Conservation (phyloP, 2,113 vertebrate species). For the Falco punctatus region DNA sequence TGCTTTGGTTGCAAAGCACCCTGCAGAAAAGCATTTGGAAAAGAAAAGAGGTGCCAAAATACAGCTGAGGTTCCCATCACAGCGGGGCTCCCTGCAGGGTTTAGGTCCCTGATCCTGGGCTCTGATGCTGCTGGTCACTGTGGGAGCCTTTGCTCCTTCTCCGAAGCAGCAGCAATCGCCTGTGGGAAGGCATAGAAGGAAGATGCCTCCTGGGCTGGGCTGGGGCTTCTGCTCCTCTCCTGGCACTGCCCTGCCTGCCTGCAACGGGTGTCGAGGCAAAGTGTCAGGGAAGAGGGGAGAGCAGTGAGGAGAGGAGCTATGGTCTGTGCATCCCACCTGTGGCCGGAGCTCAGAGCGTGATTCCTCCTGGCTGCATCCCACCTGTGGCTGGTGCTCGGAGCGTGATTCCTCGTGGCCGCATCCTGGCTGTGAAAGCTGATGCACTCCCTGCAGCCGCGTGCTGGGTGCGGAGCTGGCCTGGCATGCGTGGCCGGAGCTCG, state of each 20-base stretch:
- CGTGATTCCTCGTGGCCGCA: neutral
- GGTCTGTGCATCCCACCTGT: rapidly evolving
- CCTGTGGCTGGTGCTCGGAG: rapidly evolving
- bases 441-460: neutral
- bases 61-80: rapidly evolving
- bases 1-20: neutral
- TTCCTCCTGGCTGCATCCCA: neutral
- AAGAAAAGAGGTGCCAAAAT: neutral
- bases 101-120: neutral
- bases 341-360: neutral
- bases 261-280: neutral
- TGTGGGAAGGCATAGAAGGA: neutral
- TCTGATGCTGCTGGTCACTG: neutral
- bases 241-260: neutral
- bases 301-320: neutral
- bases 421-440: neutral
- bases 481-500: neutral
- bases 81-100: rapidly evolving
- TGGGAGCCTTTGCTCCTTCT: neutral
- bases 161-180: neutral
- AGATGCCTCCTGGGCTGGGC: neutral
- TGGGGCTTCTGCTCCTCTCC: neutral
- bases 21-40: neutral
- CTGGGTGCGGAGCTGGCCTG: neutral
- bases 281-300: neutral